Conservation (phyloP, 2,797 vertebrate species). For the Pampus argenteus region DNA sequence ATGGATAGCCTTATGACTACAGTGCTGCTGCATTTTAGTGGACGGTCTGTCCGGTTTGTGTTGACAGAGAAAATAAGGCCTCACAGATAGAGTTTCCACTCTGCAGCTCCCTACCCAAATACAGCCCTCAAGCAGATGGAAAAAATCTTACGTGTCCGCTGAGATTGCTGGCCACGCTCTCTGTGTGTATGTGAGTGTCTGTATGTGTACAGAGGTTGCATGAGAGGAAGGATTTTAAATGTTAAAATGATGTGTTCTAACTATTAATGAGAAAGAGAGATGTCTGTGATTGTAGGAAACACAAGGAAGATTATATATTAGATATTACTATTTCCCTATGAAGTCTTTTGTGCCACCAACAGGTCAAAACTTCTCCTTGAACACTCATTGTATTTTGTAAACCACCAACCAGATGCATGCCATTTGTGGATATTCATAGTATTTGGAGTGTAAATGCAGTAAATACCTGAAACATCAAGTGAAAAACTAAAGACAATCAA, state of each 20-base stretch:
- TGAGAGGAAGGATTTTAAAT: slow-evolving; percentile 51
- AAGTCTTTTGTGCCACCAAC: slow-evolving; percentile 3
- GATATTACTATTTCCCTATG: not conserved
- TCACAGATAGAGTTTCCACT: slow-evolving; percentile 81
- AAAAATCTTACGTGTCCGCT: slow-evolving; percentile 68
- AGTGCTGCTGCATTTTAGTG: slow-evolving; percentile 65
- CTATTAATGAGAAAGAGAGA: slow-evolving; percentile 3
- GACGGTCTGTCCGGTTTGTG: slow-evolving; percentile 68
- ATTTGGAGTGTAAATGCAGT: not conserved
- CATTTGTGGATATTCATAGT: not conserved
- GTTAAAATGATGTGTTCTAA: slow-evolving; percentile 39
- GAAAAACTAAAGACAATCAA: no score
- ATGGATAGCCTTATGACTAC: slow-evolving; percentile 48
- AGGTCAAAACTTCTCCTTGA: slow-evolving; percentile 2
- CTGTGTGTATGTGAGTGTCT: slow-evolving; percentile 37
- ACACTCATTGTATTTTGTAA: not conserved
- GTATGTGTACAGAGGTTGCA: slow-evolving; percentile 36
- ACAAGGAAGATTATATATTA: not conserved
- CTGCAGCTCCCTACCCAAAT: slow-evolving; percentile 69
- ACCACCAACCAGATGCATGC: not conserved
- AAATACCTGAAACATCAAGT: no score
- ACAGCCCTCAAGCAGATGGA: slow-evolving; percentile 70
- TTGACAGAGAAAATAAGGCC: slow-evolving; percentile 83
- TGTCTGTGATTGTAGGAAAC: slow-evolving; percentile 26
- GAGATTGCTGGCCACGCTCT: slow-evolving; percentile 57